These are phyloP conservation scores for Amorpha juglandis DNA, from an alignment of 2,888 invertebrate species.

Conservation along the genomic window DNA sequence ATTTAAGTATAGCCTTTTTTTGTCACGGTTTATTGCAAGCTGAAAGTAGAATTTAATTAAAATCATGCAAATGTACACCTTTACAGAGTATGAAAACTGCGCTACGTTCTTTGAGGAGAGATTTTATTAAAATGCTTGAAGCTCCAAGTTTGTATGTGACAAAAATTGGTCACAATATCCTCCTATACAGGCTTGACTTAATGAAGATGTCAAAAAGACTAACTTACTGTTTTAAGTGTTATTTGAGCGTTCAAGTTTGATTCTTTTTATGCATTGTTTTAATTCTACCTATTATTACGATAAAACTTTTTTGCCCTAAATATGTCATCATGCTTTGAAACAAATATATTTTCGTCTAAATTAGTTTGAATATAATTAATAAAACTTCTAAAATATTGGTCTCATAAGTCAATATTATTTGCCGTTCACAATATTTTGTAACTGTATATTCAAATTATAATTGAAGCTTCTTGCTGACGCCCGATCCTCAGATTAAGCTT, in stretches of 20 bases:
- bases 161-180: slow-evolving; percentile 48
- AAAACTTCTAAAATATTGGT: background rate
- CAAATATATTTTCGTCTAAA: too few species aligned
- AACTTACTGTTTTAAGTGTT: background rate
- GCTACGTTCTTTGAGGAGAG: slow-evolving; percentile 43
- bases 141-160: slow-evolving; percentile 50
- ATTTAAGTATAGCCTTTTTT: slow-evolving; percentile 32
- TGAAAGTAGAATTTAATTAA: slow-evolving; percentile 59
- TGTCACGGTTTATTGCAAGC: slow-evolving; percentile 38
- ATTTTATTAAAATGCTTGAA: slow-evolving; percentile 59
- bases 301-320: too few species aligned
- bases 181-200: slow-evolving; percentile 6
- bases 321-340: too few species aligned
- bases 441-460: slow-evolving; percentile 4
- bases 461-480: slow-evolving; percentile 13
- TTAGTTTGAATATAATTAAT: too few species aligned
- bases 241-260: too few species aligned
- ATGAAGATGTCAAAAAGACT: background rate
- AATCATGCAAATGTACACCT: slow-evolving; percentile 66
- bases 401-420: too few species aligned
- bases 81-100: slow-evolving; percentile 41
- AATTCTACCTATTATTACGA: background rate
- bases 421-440: background rate
- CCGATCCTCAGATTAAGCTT: slow-evolving; percentile 5
- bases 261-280: background rate